phyloP scores from a whole-genome alignment of 2,888 invertebrate species.

The Conus canariensis region DNA sequence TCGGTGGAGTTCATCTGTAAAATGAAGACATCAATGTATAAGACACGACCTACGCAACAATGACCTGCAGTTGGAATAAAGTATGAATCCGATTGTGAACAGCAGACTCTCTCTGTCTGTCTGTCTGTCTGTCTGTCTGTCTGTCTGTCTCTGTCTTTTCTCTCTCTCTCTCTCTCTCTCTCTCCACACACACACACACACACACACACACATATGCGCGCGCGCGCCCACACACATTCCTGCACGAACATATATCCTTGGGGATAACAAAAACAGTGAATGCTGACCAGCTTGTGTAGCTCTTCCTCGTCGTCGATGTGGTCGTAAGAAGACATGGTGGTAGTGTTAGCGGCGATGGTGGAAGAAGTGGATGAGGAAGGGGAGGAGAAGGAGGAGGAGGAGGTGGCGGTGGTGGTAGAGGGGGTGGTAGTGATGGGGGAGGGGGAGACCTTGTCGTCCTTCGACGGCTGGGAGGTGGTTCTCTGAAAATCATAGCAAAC shows the following conservation, averaged over 20 bases:
- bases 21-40: no score
- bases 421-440: slow-evolving; percentile 20
- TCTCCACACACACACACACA: not conserved
- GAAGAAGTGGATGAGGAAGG: not conserved
- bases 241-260: not conserved
- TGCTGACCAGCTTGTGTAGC: slow-evolving; percentile 68
- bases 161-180: not conserved
- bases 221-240: not conserved
- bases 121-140: no score
- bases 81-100: no score
- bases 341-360: slow-evolving; percentile 30
- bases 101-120: no score
- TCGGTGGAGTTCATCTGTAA: slow-evolving; percentile 89
- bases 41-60: no score
- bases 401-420: slow-evolving; percentile 42
- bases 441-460: slow-evolving; percentile 23
- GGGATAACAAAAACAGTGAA: not conserved
- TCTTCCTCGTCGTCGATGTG: slow-evolving; percentile 70
- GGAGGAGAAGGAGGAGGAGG: slow-evolving; percentile 25
- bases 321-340: slow-evolving; percentile 62
- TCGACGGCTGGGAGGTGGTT: slow-evolving; percentile 26
- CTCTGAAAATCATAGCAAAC: slow-evolving; percentile 30
- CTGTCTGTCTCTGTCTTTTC: no score
- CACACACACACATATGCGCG: not conserved
- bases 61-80: no score